These are phyloP conservation scores for Dunckerocampus dactyliophorus DNA, from an alignment of 2,113 vertebrate genomes.

Conservation along the genomic window DNA sequence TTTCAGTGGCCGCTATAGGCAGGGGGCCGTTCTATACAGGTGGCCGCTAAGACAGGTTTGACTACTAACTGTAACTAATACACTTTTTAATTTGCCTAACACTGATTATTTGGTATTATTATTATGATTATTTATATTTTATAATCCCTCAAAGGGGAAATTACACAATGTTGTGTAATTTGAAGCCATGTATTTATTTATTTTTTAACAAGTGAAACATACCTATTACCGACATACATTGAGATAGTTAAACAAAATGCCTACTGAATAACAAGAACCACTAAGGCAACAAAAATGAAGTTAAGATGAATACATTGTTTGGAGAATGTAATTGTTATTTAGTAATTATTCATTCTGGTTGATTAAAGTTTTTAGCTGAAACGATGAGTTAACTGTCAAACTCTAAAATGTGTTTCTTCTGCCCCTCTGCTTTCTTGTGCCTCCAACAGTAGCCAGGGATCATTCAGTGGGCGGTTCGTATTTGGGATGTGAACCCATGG, in stretches of 20 bases:
- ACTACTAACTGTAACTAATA: too few species aligned
- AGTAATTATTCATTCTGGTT: not conserved
- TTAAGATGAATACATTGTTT: not conserved
- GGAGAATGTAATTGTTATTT: not conserved
- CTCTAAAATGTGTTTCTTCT: not conserved
- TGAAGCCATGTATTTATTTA: not conserved
- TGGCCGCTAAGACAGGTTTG: too few species aligned
- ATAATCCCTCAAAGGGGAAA: too few species aligned
- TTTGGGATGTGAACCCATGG: conserved; percentile 70
- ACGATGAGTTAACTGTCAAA: not conserved
- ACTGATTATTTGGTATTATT: too few species aligned
- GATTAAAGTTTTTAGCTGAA: not conserved
- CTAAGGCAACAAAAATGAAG: not conserved
- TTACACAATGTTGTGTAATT: too few species aligned
- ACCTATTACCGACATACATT: not conserved
- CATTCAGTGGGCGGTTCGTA: conserved; percentile 67
- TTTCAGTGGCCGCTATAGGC: too few species aligned
- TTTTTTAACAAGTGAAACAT: not conserved
- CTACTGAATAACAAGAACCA: not conserved
- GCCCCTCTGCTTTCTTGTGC: not conserved
- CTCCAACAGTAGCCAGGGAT: conserved; percentile 53
- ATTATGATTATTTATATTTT: too few species aligned
- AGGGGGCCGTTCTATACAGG: too few species aligned
- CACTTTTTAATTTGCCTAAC: too few species aligned
- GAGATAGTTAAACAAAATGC: not conserved